Evolutionary conservation across 2,888 invertebrate genomes (phyloP).

Genomic region (Meiosimyza platycephala): DNA sequence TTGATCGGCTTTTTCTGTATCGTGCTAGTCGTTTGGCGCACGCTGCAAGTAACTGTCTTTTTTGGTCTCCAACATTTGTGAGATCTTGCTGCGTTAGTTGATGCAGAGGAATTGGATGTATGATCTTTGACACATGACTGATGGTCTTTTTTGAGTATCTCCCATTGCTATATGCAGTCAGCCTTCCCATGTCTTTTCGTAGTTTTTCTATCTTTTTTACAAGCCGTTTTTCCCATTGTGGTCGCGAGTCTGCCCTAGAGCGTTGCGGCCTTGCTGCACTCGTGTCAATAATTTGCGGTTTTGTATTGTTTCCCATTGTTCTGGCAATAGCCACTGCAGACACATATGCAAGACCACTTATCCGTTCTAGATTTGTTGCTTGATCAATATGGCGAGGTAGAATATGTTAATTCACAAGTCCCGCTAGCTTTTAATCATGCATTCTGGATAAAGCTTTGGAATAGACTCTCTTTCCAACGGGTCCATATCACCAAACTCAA

Average conservation of each 20-base stretch:
- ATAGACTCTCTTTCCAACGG: not conserved
- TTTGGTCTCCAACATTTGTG: not conserved
- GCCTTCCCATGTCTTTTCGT: too few relatives aligned
- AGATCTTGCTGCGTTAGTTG: constrained; percentile 8
- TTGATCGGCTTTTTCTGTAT: constrained; percentile 12
- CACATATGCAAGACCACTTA: not conserved
- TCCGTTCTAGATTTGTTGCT: not conserved
- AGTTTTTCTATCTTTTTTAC: too few relatives aligned
- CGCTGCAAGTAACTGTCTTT: constrained; percentile 4
- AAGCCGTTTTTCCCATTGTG: too few relatives aligned
- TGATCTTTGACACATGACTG: not conserved
- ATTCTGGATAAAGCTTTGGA: not conserved
- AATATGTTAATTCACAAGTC: not conserved
- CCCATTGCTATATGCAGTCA: too few relatives aligned
- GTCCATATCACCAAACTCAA: not conserved
- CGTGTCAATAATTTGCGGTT: too few relatives aligned
- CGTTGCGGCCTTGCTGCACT: too few relatives aligned
- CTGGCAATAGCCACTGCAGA: too few relatives aligned
- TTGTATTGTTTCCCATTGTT: too few relatives aligned
- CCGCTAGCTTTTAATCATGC: not conserved
- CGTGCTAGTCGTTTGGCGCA: constrained; percentile 6
- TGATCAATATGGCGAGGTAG: not conserved
- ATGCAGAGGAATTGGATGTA: not conserved
- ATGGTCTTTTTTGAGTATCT: too few relatives aligned
- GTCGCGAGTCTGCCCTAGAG: too few relatives aligned